phyloP scores from a whole-genome alignment of 2,888 invertebrate species.

The Taenaris catops region DNA sequence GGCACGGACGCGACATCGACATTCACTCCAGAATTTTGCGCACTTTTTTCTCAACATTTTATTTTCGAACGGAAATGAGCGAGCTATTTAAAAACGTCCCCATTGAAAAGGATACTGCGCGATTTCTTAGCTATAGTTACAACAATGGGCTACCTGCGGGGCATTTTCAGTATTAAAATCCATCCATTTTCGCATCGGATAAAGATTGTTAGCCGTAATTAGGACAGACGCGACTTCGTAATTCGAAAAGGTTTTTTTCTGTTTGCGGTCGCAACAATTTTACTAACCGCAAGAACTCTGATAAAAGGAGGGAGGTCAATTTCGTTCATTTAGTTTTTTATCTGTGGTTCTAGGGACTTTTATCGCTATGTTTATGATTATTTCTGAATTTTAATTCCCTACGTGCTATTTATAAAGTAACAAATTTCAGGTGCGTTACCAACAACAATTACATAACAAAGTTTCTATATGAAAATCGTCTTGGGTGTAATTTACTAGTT shows the following conservation, averaged over 20 bases:
- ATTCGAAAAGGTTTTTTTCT: constrained; percentile 9
- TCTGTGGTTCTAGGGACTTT: no score
- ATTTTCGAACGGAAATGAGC: constrained; percentile 34
- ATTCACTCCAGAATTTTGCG: constrained; percentile 22
- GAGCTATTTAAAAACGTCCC: constrained; percentile 30
- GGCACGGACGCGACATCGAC: constrained; percentile 11
- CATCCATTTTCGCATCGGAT: constrained; percentile 20
- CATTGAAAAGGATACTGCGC: constrained; percentile 34
- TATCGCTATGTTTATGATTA: no score
- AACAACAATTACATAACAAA: no score
- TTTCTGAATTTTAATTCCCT: no score
- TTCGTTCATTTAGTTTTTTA: no score
- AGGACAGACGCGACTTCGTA: constrained; percentile 16
- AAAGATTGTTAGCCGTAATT: constrained; percentile 21
- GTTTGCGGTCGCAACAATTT: constrained; percentile 14
- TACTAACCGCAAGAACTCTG: constrained; percentile 5
- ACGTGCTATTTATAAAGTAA: no score
- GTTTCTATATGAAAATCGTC: no score
- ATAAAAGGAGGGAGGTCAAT: no score
- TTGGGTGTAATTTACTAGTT: no score
- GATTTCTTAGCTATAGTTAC: constrained; percentile 32
- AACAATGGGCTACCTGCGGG: constrained; percentile 29
- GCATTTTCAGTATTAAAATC: constrained; percentile 21
- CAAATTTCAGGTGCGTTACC: no score
- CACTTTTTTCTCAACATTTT: constrained; percentile 30